A percentile compares a stretch with the other conserved stretches of the same genome.
Conservation (phyloP, 2,797 vertebrate genomes). For the Malacoctenus gilli region DNA sequence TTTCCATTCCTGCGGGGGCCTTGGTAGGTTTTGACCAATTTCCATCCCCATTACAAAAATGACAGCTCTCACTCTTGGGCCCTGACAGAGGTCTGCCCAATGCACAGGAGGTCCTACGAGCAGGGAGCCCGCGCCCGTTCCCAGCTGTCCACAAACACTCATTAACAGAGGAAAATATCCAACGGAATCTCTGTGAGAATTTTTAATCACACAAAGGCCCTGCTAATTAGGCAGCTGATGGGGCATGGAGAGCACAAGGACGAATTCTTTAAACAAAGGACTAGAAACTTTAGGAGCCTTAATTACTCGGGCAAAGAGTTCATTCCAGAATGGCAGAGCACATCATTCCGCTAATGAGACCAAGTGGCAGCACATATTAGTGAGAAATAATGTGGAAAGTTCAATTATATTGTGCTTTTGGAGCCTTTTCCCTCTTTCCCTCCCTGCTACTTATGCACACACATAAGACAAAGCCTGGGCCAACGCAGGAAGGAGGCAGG, state of each 20-base stretch:
- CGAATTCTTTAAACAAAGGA: constrained; percentile 99
- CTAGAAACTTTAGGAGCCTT: constrained; percentile 99
- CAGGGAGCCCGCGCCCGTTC: constrained; percentile 88
- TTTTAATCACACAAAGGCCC: constrained; percentile 98
- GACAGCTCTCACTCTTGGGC: constrained; percentile 98
- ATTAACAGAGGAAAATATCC: constrained; percentile 99
- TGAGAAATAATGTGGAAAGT: constrained; percentile 89
- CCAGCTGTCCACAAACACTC: constrained; percentile 99
- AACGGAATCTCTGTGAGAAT: constrained; percentile 99
- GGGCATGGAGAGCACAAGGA: constrained; percentile 99
- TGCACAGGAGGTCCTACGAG: constrained; percentile 91
- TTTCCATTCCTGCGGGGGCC: constrained; percentile 90
- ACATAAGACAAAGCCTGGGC: constrained; percentile 83
- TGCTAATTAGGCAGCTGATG: constrained; percentile 99
- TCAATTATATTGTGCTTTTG: constrained; percentile 89
- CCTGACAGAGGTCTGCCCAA: constrained; percentile 97
- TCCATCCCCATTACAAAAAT: constrained; percentile 94
- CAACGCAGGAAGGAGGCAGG: constrained; percentile 72
- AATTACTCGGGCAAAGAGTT: constrained; percentile 99
- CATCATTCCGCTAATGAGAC: constrained; percentile 97
- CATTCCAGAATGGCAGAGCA: constrained; percentile 99
- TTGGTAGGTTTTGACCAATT: constrained; percentile 92
- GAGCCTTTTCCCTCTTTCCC: constrained; percentile 77
- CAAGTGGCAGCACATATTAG: constrained; percentile 90
- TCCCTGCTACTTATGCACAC: constrained; percentile 80